Base-by-base conservation (phyloP, 2,797 vertebrate genomes). In the Halcyon smyrnensis region DNA sequence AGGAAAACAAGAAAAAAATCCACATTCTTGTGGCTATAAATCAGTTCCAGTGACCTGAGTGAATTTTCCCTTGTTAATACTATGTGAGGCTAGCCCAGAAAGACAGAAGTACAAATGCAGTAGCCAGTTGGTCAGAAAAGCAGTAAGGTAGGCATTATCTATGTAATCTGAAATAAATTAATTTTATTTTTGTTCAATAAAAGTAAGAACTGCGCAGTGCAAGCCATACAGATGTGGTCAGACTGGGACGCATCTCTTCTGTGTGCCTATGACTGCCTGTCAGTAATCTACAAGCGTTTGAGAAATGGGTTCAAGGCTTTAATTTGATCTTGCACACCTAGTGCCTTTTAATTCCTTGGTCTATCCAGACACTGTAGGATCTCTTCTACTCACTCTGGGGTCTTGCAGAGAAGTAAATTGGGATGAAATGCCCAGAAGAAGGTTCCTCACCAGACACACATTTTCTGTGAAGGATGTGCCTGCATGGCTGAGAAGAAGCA, bases 11-110 rank as follows among this genome's bases (percentile, higher is more conserved):
- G 45, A 30, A 12, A 77, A 94, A 48, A 93, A 65, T 70, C 30
- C 79, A 88, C 84, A 88, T 95, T 96, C 53, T 81, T 85, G 62
- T 12, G 48, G 54, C 64, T 89, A 34, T 78, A 89, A 89, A 96
- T 93, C 82, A 84, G 37, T 92, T 89, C 62, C 87, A 77, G 82
- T 89, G 89, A 76, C 75, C 71, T 57, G 45, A 73, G 53, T 70
- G 57, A 81, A 21, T 87, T 92, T 87, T 62, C 8, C 18, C 37
- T 45, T 80, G 59, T 70, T 89, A 48, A 67, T 82, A 67, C 5
- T 59, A 8, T 8, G 16, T 59, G 69, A 84, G 43, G 15, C 51
- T 94, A 77, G 77, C 81, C 74, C 37, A 84, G 48, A 41, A 54
- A 51, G 48, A 32, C 27, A 71, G 37, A 67, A 54, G 6, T 27